Conservation (phyloP, 2,113 vertebrate genomes). For the Plotosus lineatus region DNA sequence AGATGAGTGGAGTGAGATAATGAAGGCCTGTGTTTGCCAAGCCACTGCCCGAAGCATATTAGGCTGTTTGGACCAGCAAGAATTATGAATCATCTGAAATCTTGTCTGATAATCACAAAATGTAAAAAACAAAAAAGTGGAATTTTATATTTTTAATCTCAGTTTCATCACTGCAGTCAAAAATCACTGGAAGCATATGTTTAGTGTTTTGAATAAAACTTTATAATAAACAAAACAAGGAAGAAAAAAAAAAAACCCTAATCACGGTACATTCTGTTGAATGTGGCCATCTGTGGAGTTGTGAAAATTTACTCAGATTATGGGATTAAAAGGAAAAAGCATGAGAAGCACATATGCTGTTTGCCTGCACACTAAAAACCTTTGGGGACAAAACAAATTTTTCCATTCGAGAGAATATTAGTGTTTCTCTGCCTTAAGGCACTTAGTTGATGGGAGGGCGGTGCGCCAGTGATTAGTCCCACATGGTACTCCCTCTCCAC, state of each 20-base stretch:
- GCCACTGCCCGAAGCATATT: conserved; percentile 37
- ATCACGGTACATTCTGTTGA: conserved; percentile 1
- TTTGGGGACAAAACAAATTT: not conserved
- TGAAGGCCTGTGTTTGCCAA: conserved; percentile 49
- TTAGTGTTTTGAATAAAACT: not conserved
- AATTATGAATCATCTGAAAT: not conserved
- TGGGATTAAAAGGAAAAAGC: not conserved
- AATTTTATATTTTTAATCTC: not conserved
- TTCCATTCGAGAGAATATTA: conserved; percentile 2
- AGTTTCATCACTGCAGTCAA: not conserved
- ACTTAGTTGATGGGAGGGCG: conserved; percentile 19
- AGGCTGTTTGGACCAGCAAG: conserved; percentile 16
- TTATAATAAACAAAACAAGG: not conserved
- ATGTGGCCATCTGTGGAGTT: not conserved
- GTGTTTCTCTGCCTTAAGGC: not conserved
- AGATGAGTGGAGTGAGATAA: conserved; percentile 65
- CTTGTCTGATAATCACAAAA: not conserved
- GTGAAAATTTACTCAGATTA: not conserved
- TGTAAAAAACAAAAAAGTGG: no score
- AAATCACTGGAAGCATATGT: not conserved
- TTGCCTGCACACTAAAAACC: not conserved
- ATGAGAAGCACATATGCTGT: not conserved
- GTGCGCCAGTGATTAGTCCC: conserved; percentile 31
- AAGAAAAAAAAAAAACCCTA: not conserved
- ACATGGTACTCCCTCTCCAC: conserved; percentile 10